phyloP scores from a whole-genome alignment of 1,140 invertebrate genomes.

The Aphelenchoides besseyi region DNA sequence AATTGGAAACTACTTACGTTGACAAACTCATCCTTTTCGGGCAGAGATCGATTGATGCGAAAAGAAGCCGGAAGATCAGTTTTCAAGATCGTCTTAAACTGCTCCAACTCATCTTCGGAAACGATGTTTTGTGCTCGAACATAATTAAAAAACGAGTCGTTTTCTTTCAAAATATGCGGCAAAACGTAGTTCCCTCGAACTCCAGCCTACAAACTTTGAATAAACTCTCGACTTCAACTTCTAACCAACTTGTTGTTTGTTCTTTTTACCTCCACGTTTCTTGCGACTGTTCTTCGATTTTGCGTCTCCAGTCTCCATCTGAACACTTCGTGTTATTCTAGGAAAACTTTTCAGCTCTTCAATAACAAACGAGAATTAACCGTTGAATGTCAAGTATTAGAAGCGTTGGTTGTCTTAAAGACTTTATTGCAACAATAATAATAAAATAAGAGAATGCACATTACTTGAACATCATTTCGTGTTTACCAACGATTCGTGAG shows the following conservation, averaged over 20 bases:
- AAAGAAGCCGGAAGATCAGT: conserved; percentile 45
- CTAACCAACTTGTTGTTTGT: neutral
- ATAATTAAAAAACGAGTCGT: conserved; percentile 42
- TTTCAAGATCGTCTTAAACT: conserved; percentile 26
- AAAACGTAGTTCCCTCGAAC: conserved; percentile 33
- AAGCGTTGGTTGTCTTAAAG: no score
- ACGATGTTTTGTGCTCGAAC: conserved; percentile 38
- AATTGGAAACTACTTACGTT: no score
- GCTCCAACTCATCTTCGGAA: conserved; percentile 42
- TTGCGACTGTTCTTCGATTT: no score
- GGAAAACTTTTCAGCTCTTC: no score
- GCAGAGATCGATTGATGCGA: conserved; percentile 36
- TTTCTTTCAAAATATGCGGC: conserved; percentile 23
- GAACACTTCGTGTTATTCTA: neutral
- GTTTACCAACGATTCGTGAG: no score
- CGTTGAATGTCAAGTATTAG: no score
- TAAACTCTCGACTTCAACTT: no score
- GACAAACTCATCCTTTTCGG: conserved; percentile 20
- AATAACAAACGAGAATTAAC: neutral
- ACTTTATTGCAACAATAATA: neutral
- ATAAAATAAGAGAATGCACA: neutral
- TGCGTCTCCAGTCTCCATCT: no score
- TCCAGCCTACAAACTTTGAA: neutral
- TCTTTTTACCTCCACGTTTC: neutral
- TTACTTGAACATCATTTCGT: no score